Conservation (phyloP, 1,140 invertebrate genomes). For the Micrasema minimum region DNA sequence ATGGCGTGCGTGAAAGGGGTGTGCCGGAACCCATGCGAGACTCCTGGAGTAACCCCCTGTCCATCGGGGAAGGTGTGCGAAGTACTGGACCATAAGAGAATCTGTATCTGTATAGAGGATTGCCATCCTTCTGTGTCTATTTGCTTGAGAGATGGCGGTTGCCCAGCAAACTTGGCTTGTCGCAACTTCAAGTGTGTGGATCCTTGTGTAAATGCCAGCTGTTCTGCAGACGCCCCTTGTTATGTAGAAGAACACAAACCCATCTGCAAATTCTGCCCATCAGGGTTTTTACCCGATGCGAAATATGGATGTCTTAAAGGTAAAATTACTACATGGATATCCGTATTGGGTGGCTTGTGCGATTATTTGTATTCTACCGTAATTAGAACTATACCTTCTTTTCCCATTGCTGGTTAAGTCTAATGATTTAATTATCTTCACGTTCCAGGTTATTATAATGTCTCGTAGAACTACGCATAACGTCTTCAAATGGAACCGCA, state of each 20-base stretch:
- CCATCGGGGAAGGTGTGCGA: slow-evolving; percentile 84
- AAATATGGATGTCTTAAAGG: slow-evolving; percentile 95
- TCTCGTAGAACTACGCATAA: slow-evolving; percentile 58
- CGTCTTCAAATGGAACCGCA: slow-evolving; percentile 64
- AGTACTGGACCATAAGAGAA: slow-evolving; percentile 84
- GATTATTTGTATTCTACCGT: slow-evolving; percentile 52
- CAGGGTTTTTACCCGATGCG: slow-evolving; percentile 87
- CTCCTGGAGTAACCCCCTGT: slow-evolving; percentile 73
- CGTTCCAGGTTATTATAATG: slow-evolving; percentile 64
- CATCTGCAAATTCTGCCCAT: slow-evolving; percentile 93
- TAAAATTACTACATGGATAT: slow-evolving; percentile 67
- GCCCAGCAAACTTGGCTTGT: slow-evolving; percentile 84
- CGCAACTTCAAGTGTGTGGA: slow-evolving; percentile 90
- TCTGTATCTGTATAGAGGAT: slow-evolving; percentile 87
- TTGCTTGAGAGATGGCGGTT: slow-evolving; percentile 88
- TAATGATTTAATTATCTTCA: slow-evolving; percentile 68
- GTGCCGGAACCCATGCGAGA: slow-evolving; percentile 87
- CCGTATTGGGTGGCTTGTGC: slow-evolving; percentile 54
- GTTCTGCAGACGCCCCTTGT: slow-evolving; percentile 85
- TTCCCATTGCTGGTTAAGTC: slow-evolving; percentile 56
- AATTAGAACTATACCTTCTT: slow-evolving; percentile 53
- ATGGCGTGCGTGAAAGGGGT: slow-evolving; percentile 82
- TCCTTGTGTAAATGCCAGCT: slow-evolving; percentile 83
- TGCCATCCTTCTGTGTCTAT: slow-evolving; percentile 87
- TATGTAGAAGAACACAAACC: slow-evolving; percentile 92